Base-by-base conservation (phyloP, 1,140 invertebrate genomes). In the Doryteuthis pealeii region DNA sequence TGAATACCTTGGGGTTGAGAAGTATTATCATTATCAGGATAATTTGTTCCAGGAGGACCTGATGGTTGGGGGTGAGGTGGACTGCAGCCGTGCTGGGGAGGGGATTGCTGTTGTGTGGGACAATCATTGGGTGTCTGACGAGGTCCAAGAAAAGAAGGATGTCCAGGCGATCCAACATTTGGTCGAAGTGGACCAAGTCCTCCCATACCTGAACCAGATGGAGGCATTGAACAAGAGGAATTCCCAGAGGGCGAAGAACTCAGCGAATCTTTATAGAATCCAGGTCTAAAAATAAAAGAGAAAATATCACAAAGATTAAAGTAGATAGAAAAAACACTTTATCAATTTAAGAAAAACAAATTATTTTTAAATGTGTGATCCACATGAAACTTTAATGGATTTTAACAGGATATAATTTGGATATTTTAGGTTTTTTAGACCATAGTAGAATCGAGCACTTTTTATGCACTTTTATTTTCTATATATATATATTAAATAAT, bases 191-290 rank as follows among this genome's bases (percentile, higher is more conserved):
- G 26, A 22, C 18, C 54, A 1, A 62, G 26, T 22, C 54, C 54
- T 62, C 54, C 54, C 18, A 62, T 62, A 62, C 54, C 54, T 62
- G 54, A 22, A 62, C 54, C 54, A 62, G 54, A 62, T 62, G 54
- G 54, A 15, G 54, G 54, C 54, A 62, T n/a, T 62, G 54, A 62
- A 22, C 54, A 62, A 62, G 54, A 62, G 26, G 54, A 62, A 62
- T 62, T 62, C 54, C 54, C 54, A 62, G 54, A 62, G 1, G 54
- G 54, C 1, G 54, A 62, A 22, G 26, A 28, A 62, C 22, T n/a
- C 54, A 62, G 26, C n/a, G 31, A 15, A 35, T 70, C 68, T n/a
- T 43, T 70, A 31, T 70, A 70, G 22, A 70, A 70, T 33, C 68
- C 68, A 5, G 68, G 31, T 35, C 68, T 70, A 32, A 14, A 70